Evolutionary conservation across 2,113 vertebrate genomes (phyloP).

Genomic region (Melanerpes formicivorus): DNA sequence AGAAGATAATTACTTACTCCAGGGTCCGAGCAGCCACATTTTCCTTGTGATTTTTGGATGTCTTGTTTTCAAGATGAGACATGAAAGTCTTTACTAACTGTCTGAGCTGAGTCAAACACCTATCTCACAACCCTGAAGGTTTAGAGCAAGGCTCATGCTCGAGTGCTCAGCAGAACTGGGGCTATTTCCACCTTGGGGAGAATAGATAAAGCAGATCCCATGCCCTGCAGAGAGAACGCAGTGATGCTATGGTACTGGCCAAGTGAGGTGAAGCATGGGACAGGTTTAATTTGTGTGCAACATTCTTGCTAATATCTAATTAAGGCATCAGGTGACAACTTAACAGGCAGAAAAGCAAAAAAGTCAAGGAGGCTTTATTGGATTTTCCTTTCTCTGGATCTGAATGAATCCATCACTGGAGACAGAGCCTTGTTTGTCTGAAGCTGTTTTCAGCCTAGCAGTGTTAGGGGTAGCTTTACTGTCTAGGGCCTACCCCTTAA

Average conservation of each 20-base stretch:
- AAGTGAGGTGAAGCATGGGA: constrained; percentile 7
- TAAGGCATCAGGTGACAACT: constrained; percentile 5
- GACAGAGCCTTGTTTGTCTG: constrained; percentile 11
- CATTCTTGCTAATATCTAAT: constrained; percentile 49
- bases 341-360: constrained; percentile 9
- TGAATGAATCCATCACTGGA: constrained; percentile 9
- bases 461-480: constrained; percentile 6
- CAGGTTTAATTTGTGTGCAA: constrained; percentile 32
- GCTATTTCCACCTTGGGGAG: background rate
- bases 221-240: background rate
- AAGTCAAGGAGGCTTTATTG: constrained; percentile 24
- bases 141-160: background rate
- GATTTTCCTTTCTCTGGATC: constrained; percentile 31
- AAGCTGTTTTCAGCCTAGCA: background rate
- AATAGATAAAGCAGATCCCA: background rate
- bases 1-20: background rate
- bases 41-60: background rate
- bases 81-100: background rate
- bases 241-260: background rate
- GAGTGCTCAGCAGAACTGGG: background rate
- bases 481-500: constrained; percentile 21
- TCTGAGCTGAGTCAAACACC: background rate
- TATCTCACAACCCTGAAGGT: background rate
- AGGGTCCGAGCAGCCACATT: background rate
- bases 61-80: background rate